Percentiles rank a stretch among this genome's conserved stretches.
These are phyloP conservation scores for Gasteruption jaculator DNA, from an alignment of 2,888 invertebrate genomes.

Conservation along the genomic window DNA sequence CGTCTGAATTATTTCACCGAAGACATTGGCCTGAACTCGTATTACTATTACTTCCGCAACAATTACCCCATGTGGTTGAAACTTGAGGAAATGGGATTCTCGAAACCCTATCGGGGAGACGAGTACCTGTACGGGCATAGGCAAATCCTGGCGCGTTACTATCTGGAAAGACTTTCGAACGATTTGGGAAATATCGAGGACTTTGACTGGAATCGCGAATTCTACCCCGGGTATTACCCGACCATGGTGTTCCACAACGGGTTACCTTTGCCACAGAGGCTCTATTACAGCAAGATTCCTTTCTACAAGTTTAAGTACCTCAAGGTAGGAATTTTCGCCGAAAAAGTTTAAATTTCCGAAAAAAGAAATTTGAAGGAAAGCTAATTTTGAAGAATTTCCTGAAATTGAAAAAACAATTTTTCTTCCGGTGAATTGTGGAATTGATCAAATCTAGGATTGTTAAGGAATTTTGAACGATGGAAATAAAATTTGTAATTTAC, in stretches of 20 bases:
- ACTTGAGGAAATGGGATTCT: conserved; percentile 52
- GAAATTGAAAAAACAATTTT: no score
- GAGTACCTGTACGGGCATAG: conserved; percentile 53
- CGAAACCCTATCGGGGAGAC: conserved; percentile 51
- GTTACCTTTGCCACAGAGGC: conserved; percentile 55
- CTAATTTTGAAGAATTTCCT: no score
- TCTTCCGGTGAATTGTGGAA: no score
- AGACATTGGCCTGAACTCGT: conserved; percentile 65
- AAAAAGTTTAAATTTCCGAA: background rate
- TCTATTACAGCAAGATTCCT: conserved; percentile 33
- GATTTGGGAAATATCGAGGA: conserved; percentile 52
- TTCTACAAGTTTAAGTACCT: conserved; percentile 32
- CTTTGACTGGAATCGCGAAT: conserved; percentile 53
- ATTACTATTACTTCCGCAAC: conserved; percentile 63
- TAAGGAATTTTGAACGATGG: no score
- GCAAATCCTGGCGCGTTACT: conserved; percentile 54
- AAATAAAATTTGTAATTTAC: no score
- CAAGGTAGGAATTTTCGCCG: conserved; percentile 22
- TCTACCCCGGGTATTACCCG: conserved; percentile 58
- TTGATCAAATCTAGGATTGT: no score
- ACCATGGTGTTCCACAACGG: conserved; percentile 57
- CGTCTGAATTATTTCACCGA: conserved; percentile 66
- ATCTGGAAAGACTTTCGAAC: conserved; percentile 56
- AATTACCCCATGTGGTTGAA: conserved; percentile 64
- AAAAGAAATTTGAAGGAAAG: conserved; percentile 7